Conservation (phyloP, 2,888 invertebrate species). For the Choristoneura rosaceana region DNA sequence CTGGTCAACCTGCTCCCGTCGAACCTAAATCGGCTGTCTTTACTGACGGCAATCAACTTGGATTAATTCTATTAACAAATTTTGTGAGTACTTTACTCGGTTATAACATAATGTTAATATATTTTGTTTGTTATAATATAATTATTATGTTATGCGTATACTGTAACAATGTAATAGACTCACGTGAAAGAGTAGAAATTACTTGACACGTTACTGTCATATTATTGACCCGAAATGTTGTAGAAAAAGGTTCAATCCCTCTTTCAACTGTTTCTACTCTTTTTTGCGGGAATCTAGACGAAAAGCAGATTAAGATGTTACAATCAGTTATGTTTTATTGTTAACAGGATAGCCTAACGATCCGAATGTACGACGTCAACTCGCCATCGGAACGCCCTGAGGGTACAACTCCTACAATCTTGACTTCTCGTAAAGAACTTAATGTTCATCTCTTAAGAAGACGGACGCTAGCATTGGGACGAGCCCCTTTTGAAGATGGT, state of each 20-base stretch:
- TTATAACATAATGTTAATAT: too few species aligned
- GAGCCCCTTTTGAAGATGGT: conserved; percentile 74
- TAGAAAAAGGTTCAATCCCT: too few species aligned
- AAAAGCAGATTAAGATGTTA: neutral
- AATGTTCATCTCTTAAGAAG: conserved; percentile 72
- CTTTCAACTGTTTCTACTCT: too few species aligned
- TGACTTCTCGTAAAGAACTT: conserved; percentile 66
- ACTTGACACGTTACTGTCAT: too few species aligned
- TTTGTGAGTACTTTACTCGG: conserved; percentile 65
- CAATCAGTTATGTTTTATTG: neutral
- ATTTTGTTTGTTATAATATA: too few species aligned
- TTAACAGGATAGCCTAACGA: conserved; percentile 72
- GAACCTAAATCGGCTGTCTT: conserved; percentile 76
- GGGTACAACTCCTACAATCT: conserved; percentile 54
- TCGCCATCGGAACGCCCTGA: conserved; percentile 54
- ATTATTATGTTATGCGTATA: neutral
- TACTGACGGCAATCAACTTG: conserved; percentile 79
- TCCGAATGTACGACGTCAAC: conserved; percentile 73
- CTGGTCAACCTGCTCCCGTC: conserved; percentile 60
- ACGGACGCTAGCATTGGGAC: conserved; percentile 70
- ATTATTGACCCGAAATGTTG: too few species aligned
- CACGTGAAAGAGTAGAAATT: too few species aligned
- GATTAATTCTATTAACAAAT: conserved; percentile 78
- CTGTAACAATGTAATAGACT: neutral
- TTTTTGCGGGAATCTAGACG: neutral